phyloP scores from a whole-genome alignment of 2,113 vertebrate genomes.

The Tylochromis polylepis region DNA sequence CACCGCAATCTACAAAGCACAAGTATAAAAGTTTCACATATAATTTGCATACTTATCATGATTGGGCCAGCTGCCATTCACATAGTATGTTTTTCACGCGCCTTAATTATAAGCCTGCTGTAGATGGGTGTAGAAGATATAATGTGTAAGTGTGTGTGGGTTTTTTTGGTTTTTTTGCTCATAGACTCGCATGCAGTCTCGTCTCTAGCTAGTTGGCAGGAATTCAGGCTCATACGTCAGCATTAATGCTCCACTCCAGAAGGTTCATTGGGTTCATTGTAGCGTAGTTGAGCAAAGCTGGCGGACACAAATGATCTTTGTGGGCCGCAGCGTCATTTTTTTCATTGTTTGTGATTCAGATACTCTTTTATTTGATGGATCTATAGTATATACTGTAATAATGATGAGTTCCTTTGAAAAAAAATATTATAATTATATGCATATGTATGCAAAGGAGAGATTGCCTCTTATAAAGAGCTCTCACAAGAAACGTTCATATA shows the following conservation, averaged over 20 bases:
- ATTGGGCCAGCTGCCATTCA: conserved; percentile 32
- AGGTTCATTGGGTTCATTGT: conserved; percentile 44
- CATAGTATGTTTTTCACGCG: conserved; percentile 13
- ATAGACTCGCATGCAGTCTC: background rate
- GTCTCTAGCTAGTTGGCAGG: conserved; percentile 22
- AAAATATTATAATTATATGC: background rate
- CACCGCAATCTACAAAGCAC: conserved; percentile 31
- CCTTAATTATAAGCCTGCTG: conserved; percentile 30
- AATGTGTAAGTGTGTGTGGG: background rate
- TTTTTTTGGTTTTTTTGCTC: background rate
- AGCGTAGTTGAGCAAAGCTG: background rate
- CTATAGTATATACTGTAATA: background rate
- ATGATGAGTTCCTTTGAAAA: background rate
- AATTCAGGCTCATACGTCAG: conserved; percentile 39
- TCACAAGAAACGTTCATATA: background rate
- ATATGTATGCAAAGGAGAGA: background rate
- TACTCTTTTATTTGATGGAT: background rate
- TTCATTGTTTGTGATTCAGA: background rate
- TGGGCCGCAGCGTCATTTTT: background rate
- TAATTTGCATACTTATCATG: conserved; percentile 57
- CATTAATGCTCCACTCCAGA: conserved; percentile 25
- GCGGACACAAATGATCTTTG: background rate
- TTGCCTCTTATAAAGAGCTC: background rate
- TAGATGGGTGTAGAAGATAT: conserved; percentile 5
- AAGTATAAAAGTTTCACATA: conserved; percentile 43